Conservation (phyloP, 2,113 vertebrate species). For the Calonectris borealis region DNA sequence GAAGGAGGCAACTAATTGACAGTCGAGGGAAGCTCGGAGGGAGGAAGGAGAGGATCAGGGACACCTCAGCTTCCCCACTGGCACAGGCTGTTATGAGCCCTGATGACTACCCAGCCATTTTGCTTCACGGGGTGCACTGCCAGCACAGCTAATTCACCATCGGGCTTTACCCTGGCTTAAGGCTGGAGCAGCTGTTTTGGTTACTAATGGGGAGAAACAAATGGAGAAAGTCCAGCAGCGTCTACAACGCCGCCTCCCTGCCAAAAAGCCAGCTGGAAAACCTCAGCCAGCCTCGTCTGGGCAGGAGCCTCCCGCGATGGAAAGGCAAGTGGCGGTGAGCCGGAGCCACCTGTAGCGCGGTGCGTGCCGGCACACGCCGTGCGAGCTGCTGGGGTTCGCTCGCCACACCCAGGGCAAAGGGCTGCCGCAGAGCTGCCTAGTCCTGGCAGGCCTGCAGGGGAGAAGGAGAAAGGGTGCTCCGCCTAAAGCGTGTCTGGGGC, state of each 20-base stretch:
- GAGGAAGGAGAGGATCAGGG: not conserved
- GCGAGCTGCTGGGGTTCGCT: not conserved
- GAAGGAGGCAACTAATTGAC: not conserved
- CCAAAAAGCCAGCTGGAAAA: not conserved
- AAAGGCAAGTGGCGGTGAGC: not conserved
- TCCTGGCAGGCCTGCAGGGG: not conserved
- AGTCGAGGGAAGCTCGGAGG: not conserved
- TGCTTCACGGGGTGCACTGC: not conserved
- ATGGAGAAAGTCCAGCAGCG: not conserved
- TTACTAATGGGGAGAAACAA: not conserved
- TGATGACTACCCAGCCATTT: not conserved
- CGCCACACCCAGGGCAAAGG: not conserved
- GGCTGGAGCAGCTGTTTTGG: not conserved
- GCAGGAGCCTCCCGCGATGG: not conserved
- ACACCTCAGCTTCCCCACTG: not conserved
- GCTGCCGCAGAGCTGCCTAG: not conserved
- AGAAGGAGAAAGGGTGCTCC: not conserved
- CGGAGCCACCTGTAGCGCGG: accelerated
- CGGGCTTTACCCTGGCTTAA: not conserved
- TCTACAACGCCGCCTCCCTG: not conserved
- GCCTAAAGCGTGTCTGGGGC: not conserved
- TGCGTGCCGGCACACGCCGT: not conserved
- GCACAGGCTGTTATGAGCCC: not conserved
- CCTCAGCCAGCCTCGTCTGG: not conserved
- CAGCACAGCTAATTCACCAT: not conserved